Evolutionary conservation across 2,888 invertebrate genomes (phyloP), one percentile per base, ranked within the genome.

Genomic region (Gandaritis pyraliata): DNA sequence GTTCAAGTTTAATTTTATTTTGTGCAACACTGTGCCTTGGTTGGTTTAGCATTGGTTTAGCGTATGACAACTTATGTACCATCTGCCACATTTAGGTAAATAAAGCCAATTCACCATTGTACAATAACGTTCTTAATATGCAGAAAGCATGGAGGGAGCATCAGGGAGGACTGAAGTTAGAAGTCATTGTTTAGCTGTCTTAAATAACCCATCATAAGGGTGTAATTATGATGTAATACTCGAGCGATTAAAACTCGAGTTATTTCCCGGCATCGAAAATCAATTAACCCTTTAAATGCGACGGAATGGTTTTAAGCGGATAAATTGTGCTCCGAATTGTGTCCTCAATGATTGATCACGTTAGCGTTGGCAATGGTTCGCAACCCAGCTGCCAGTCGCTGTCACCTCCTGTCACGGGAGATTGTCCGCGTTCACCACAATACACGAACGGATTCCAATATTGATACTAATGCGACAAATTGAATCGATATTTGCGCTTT

Each of bases 331-430:
- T 54, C 61, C 54, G 56, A 67, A 66, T 61, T 66, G 60, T 66
- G 60, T 67, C 66, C 41, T 58, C 65, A 58, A 69, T 71, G 68
- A 72, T 71, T 58, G 67, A 71, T 69, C 65, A 59, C 58, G 41
- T 55, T 56, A 64, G 49, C 47, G 48, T 55, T 62, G 61, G 55
- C 65, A 64, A 64, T 61, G 57, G 66, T 62, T 63, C 63, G 58
- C 63, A 57, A 64, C 70, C 62, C 58, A 57, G 53, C 65, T 70
- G 70, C 72, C 72, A 73, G 61, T 61, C 43, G 52, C 64, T 69
- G 71, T 71, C 73, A 58, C 55, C 61, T 62, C 54, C 41, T 66
- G 70, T 70, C 73, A 72, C 63, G 50, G 57, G 58, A 57, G 64
- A 58, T 56, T 66, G 58, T 57, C 59, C 52, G 53, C 60, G 49